phyloP scores from a whole-genome alignment of 53 echinoderm and acorn worm genomes.

The Zoroaster sp. region DNA sequence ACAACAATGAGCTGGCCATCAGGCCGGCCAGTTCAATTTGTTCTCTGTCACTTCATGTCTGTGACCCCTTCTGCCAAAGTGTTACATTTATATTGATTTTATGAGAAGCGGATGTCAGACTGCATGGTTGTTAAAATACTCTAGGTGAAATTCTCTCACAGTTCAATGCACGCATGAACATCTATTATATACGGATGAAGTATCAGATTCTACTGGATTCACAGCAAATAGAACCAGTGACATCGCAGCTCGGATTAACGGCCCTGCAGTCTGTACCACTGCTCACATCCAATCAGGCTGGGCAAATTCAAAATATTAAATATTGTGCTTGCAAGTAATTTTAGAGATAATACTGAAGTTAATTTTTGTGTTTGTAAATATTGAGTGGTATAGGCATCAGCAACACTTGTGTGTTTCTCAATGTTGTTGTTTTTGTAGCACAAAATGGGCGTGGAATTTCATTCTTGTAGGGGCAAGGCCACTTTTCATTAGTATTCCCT shows the following conservation, averaged over 20 bases:
- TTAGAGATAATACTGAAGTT: too few relatives aligned
- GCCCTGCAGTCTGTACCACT: too few relatives aligned
- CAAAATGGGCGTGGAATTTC: too few relatives aligned
- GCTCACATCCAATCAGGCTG: too few relatives aligned
- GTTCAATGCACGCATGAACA: neutral
- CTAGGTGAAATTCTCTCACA: neutral
- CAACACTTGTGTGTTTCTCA: too few relatives aligned
- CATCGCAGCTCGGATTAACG: neutral
- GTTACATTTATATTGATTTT: constrained; percentile 29
- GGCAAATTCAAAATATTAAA: too few relatives aligned
- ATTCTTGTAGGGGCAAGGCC: too few relatives aligned
- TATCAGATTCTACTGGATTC: neutral
- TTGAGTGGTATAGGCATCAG: too few relatives aligned
- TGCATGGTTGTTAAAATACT: neutral
- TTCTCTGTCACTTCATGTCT: constrained; percentile 9
- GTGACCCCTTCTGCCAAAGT: constrained; percentile 3
- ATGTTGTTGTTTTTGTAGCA: too few relatives aligned
- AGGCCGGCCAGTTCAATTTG: neutral
- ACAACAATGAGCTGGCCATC: neutral
- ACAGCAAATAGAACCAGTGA: neutral
- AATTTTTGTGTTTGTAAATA: too few relatives aligned
- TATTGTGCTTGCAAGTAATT: too few relatives aligned
- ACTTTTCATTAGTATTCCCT: too few relatives aligned
- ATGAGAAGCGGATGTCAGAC: neutral
- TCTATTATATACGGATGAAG: neutral